Base-by-base conservation (phyloP, 2,888 invertebrate genomes). In the Neoascia interrupta region DNA sequence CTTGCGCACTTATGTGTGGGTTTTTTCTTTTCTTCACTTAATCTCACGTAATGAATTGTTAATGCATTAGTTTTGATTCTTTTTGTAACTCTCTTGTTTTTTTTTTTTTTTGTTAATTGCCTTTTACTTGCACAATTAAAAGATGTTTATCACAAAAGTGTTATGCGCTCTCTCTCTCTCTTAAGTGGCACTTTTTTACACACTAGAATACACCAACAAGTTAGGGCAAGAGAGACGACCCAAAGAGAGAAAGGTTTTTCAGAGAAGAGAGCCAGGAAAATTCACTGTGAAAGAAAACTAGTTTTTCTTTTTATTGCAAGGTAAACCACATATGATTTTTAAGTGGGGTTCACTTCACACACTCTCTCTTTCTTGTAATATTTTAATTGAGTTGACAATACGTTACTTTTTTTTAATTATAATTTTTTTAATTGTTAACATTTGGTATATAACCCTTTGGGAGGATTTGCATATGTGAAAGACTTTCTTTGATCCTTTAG, bases 301-400 rank as follows among this genome's bases (percentile, higher is more conserved):
- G 36, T 61, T 74, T 49, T 79, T 74, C 43, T 56, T 70, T 45
- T 18, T 69, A 53, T 54, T 54, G 61, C 70, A 70, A 61, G 72
- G 76, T 79, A 72, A 79, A 72, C 72, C 72, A 79, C 72, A 79
- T 72, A 72, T 66, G 76, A 72, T 76, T 72, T n/a, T n/a, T 53
- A 64, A 63, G 61, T 69, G 63, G 75, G 51, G 49, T 56, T 54
- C 64, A 64, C 64, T 39, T 51, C 43, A 58, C 68, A 70, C 70
- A 61, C 70, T 70, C 61, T 70, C 70, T 66, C 58, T 70, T 70
- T 70, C 41, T 41, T 66, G 49, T 75, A 49, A 68, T 41, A n/a
- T 56, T 76, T 70, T 75, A 76, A 76, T 76, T 70, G 53, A 72
- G 70, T 47, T 63, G 75, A 68, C 61, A n/a, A 70, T 58, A 51